These are phyloP conservation scores for Rhadina sibilatrix DNA, from an alignment of 2,113 vertebrate genomes.

Conservation along the genomic window DNA sequence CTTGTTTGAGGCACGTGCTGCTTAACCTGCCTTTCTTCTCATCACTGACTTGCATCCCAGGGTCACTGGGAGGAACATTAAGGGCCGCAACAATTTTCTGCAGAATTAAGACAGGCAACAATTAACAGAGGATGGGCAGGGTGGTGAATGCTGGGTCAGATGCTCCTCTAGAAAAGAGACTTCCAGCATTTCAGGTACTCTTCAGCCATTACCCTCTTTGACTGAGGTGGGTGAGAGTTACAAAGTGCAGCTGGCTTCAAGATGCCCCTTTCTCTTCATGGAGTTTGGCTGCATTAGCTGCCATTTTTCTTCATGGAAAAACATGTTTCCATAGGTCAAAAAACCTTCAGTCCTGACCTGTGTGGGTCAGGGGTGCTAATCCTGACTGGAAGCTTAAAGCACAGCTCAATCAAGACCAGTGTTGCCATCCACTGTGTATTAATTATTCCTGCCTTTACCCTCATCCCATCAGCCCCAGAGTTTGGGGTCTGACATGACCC, in stretches of 20 bases:
- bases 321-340: background rate
- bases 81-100: slow-evolving; percentile 26
- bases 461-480: background rate
- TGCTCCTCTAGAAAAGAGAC: background rate
- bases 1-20: background rate
- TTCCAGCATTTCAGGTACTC: background rate
- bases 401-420: background rate
- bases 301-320: background rate
- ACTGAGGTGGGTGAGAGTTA: background rate
- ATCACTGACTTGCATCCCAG: background rate
- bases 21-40: slow-evolving; percentile 13
- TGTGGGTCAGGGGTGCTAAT: background rate
- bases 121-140: background rate
- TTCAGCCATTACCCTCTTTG: background rate
- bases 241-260: background rate
- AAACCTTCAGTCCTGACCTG: background rate
- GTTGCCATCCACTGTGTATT: background rate
- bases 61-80: background rate
- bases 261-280: background rate
- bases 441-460: background rate
- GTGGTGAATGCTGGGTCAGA: background rate
- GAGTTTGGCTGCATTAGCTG: background rate
- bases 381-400: background rate
- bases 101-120: slow-evolving; percentile 28
- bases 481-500: background rate